Evolutionary conservation across 2,888 invertebrate species (phyloP), one percentile per base, ranked within the genome.

Genomic region (Pteria penguin): DNA sequence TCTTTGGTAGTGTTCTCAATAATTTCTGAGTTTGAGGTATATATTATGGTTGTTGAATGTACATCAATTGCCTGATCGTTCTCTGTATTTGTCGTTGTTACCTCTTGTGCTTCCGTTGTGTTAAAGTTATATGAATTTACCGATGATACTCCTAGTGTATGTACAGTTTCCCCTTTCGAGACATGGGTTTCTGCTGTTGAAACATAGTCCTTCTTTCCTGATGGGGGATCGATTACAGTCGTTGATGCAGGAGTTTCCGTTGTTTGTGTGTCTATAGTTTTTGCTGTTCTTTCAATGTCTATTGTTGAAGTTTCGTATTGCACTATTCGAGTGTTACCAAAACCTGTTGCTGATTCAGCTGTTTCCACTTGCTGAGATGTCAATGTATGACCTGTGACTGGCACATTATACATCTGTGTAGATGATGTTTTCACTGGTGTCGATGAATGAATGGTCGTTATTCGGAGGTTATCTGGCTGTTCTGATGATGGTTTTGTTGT

Each of bases 201-300:
- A 18, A 22, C 31, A 14, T 2, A 8, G 11, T 5, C n/a, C 32
- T 11, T 1, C 32, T 29, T n/a, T 31, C 29, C 33, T 69, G 69
- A 5, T 65, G 18, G 26, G n/a, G 60, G 55, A 29, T 65, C 60
- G 27, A 58, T 67, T 72, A n/a, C n/a, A n/a, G 31, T 29, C 22
- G 24, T 8, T 29, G 14, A 11, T 61, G 2, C 45, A 31, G 52
- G 14, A 33, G 63, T 62, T 33, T 55, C 14, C 58, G 60, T 55
- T 27, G 45, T 45, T 57, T 33, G 24, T 72, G 55, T 36, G 4
- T 31, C 29, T 58, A 65, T 72, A 18, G 22, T 26, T 11, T 4
- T 45, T 70, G 52, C 29, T 18, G n/a, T 45, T 2, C 36, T 5
- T 14, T 11, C 14, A 14, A 18, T 0, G 14, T 24, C n/a, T 60